Conservation (phyloP, 92 coral and sea anemone species). For the Parazoanthus darwini region DNA sequence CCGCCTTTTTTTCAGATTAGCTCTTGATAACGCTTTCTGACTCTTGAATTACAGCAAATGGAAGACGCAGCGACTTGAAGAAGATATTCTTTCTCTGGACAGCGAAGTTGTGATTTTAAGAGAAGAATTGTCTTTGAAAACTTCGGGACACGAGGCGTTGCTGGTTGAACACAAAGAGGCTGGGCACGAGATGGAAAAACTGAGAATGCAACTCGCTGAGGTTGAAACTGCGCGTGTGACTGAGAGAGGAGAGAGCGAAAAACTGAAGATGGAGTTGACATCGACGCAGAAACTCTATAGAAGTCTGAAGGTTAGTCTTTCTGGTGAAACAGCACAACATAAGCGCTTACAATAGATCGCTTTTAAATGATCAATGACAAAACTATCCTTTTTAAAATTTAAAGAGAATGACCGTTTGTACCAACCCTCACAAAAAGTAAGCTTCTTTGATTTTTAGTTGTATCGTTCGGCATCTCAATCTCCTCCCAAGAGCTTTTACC, state of each 20-base stretch:
- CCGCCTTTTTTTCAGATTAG: no score
- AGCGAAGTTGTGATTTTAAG: slow-evolving; percentile 32
- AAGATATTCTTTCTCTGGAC: slow-evolving; percentile 43
- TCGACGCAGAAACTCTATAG: slow-evolving; percentile 48
- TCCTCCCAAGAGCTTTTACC: no score
- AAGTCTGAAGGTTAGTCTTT: slow-evolving; percentile 40
- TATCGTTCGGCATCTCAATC: no score
- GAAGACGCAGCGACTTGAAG: slow-evolving; percentile 38
- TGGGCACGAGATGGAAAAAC: slow-evolving; percentile 36
- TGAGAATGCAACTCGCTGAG: slow-evolving; percentile 41
- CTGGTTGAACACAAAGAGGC: slow-evolving; percentile 42
- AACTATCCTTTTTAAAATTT: no score
- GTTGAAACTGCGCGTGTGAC: slow-evolving; percentile 43
- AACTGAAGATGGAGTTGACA: slow-evolving; percentile 44
- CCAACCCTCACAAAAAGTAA: no score
- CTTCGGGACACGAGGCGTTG: slow-evolving; percentile 27
- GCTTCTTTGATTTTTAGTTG: no score
- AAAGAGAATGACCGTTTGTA: no score
- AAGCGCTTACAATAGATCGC: neutral
- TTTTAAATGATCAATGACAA: no score
- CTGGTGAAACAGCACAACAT: no score
- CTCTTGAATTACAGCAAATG: slow-evolving; percentile 7
- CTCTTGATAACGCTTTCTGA: neutral
- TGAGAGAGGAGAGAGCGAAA: slow-evolving; percentile 52
- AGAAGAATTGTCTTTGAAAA: slow-evolving; percentile 38